Conservation (phyloP, 2,113 vertebrate species). For the Passer domesticus region DNA sequence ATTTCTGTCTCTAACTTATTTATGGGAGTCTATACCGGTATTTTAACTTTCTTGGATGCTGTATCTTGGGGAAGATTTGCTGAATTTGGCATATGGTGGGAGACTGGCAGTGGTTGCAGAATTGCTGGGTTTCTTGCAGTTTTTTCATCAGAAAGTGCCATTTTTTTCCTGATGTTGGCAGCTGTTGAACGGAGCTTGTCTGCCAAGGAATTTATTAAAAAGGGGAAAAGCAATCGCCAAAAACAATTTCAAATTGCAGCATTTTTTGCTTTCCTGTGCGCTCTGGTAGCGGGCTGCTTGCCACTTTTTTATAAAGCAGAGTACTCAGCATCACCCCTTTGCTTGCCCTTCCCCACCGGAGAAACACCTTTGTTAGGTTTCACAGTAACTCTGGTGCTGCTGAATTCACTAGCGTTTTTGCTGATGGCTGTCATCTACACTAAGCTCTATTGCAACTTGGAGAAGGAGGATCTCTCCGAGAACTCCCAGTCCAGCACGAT, state of each 20-base stretch:
- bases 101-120: conserved; percentile 90
- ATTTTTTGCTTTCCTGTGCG: conserved; percentile 78
- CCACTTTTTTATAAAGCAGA: conserved; percentile 81
- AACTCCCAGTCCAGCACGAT: conserved; percentile 87
- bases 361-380: conserved; percentile 86
- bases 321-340: conserved; percentile 87
- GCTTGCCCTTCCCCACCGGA: conserved; percentile 91
- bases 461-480: conserved; percentile 88
- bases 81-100: conserved; percentile 95
- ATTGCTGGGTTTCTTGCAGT: conserved; percentile 88
- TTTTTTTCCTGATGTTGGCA: conserved; percentile 87
- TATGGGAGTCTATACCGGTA: conserved; percentile 89
- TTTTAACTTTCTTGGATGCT: conserved; percentile 87
- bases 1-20: conserved; percentile 92
- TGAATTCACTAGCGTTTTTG: conserved; percentile 92
- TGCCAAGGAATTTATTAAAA: conserved; percentile 82
- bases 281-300: conserved; percentile 82
- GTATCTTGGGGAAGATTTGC: conserved; percentile 94
- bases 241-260: conserved; percentile 80
- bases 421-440: conserved; percentile 94
- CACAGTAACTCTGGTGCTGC: conserved; percentile 89
- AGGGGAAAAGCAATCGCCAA: conserved; percentile 74
- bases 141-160: conserved; percentile 92
- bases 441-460: conserved; percentile 93
- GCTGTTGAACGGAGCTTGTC: conserved; percentile 90